These are phyloP conservation scores for Metaphire vulgaris DNA, from an alignment of 1,140 invertebrate species.

Conservation along the genomic window DNA sequence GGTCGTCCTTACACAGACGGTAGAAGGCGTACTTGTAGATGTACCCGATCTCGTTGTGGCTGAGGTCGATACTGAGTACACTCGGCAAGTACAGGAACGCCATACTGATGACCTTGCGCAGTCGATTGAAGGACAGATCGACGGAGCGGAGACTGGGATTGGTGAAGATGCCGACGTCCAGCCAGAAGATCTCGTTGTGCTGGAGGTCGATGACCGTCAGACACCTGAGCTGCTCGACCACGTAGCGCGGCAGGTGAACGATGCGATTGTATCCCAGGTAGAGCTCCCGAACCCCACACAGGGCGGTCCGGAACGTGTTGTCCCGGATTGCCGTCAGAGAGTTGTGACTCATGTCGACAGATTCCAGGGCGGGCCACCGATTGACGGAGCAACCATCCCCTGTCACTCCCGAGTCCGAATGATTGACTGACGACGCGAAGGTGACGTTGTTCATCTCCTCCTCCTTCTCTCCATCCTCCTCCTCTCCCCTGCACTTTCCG, in stretches of 20 bases:
- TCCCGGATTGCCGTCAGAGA: conserved; percentile 1
- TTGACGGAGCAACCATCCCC: not conserved
- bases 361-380: conserved; percentile 9
- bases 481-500: not conserved
- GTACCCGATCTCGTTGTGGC: conserved; percentile 23
- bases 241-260: conserved; percentile 15
- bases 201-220: conserved; percentile 18
- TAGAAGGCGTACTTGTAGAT: conserved; percentile 28
- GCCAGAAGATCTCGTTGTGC: conserved; percentile 25
- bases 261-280: conserved; percentile 11
- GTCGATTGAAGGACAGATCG: conserved; percentile 20
- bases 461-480: not conserved
- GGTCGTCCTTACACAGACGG: conserved; percentile 13
- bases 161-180: conserved; percentile 26
- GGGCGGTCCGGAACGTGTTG: conserved; percentile 4
- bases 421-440: not conserved
- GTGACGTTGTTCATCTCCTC: not conserved
- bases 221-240: conserved; percentile 10
- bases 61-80: conserved; percentile 6
- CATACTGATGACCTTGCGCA: conserved; percentile 29
- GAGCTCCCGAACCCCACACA: conserved; percentile 12
- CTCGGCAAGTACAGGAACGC: conserved; percentile 24
- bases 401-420: not conserved
- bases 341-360: conserved; percentile 8
- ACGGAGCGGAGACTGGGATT: conserved; percentile 10